Evolutionary conservation across 2,888 invertebrate genomes (phyloP), one percentile per base, ranked within the genome.

Genomic region (Tanaodytes sp.): DNA sequence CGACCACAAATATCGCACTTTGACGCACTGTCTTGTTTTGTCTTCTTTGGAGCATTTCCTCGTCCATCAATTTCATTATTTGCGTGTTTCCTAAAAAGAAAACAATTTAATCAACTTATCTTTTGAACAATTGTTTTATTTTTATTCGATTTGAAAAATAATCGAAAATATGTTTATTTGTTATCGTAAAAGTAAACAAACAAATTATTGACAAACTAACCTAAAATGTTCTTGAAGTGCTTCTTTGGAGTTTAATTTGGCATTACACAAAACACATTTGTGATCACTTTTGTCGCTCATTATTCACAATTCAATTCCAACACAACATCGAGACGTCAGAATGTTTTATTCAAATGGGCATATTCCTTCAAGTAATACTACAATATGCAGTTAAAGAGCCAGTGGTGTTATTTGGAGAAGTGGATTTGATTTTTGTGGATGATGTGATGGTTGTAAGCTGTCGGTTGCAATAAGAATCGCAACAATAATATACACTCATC

Each of bases 1-100:
- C 88, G 87, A 1, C 87, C 83, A 77, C 91, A 91, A 43, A 89
- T 88, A 79, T 91, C 91, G 78, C 91, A 91, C 46, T 85, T 85
- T 40, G 85, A 82, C n/a, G 79, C 79, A 23, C 74, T 77, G 54
- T 77, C 87, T 84, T 82, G 74, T 33, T 55, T 74, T 19, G 57
- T 66, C 12, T 54, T 62, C 54, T 67, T 73, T 6, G 74, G 66
- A 16, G 75, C 67, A 46, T 75, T 78, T 5, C 87, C 84, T 58
- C 83, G 86, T 39, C 83, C 83, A 78, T 89, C 88, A 76, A 88
- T 90, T 73, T 88, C 87, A 46, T 89, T 89, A 78, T 89, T 89
- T 0, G 88, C 90, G 84, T 90, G 90, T 85, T 89, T 89, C 74
- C 90, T 90, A 36, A 31, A 49, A 54, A 33, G 3, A 6, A 27